Conservation (phyloP, 1,140 invertebrate genomes). For the Drosophila bifasciata region DNA sequence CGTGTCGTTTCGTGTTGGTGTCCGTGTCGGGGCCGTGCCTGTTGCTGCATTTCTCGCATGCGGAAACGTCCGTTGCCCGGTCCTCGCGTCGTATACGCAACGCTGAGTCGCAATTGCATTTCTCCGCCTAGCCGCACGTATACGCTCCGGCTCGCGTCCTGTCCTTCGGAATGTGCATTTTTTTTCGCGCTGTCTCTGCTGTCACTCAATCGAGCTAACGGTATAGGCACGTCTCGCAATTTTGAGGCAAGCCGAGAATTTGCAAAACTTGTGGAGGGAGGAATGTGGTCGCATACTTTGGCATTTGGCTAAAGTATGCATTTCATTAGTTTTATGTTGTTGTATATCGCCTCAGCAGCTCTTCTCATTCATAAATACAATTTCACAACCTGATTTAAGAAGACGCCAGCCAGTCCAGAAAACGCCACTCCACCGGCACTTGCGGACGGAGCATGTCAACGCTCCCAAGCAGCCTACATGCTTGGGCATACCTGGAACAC, state of each 20-base stretch:
- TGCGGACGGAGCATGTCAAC: slow-evolving; percentile 71
- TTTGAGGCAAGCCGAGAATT: slow-evolving; percentile 20
- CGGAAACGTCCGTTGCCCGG: slow-evolving; percentile 29
- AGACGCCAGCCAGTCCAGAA: slow-evolving; percentile 5
- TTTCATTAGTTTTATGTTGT: slow-evolving; percentile 45
- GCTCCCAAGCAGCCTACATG: slow-evolving; percentile 40
- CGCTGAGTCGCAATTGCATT: slow-evolving; percentile 58
- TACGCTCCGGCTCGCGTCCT: background rate
- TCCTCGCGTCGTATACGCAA: slow-evolving; percentile 64
- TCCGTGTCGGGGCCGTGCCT: slow-evolving; percentile 6
- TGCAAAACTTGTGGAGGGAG: slow-evolving; percentile 10
- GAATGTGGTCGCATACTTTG: slow-evolving; percentile 21
- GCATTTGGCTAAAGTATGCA: slow-evolving; percentile 41
- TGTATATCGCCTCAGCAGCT: slow-evolving; percentile 12
- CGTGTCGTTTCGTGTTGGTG: slow-evolving; percentile 17
- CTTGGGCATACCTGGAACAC: slow-evolving; percentile 50
- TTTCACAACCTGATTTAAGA: slow-evolving; percentile 75
- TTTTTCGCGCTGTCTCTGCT: slow-evolving; percentile 4
- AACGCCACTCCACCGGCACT: slow-evolving; percentile 60
- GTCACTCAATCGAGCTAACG: slow-evolving; percentile 20
- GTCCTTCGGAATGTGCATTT: slow-evolving; percentile 25
- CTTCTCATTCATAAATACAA: slow-evolving; percentile 72
- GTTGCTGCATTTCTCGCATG: slow-evolving; percentile 43
- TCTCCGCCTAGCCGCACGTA: slow-evolving; percentile 30
- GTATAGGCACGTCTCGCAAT: slow-evolving; percentile 13